Base-by-base conservation (phyloP, 2,113 vertebrate species). In the Uria lomvia region DNA sequence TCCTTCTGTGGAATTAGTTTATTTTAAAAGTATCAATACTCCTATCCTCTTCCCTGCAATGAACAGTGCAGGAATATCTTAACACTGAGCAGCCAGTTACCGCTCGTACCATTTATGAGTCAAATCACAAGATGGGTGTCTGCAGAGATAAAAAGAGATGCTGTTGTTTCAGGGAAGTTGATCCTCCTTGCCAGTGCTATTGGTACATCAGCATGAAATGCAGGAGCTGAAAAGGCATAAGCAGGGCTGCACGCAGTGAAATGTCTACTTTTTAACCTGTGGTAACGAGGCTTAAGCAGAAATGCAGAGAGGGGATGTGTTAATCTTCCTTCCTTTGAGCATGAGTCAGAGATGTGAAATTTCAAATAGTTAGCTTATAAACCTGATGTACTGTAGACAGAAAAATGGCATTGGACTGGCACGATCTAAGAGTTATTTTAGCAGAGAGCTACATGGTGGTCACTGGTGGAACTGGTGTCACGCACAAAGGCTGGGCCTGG, bases 1-100 rank as follows among this genome's bases (percentile, higher is more conserved):
- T 71, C 32, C 27, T 89, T 90, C 66, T 80, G 14, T 74, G 15
- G 3, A 22, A 55, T 42, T 88, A 65, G 40, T 78, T 42, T 63
- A 29, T 86, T 94, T 90, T 75, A 43, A 90, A 95, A 92, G 16
- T 47, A 95, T 94, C 96, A 95, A 86, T 86, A 73, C 40, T 49
- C n/a, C 70, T 83, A 22, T 74, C 26, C 45, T 93, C 26, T 20
- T 88, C 50, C 66, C 52, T 84, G 56, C 74, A 94, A 93, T 87
- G 79, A 97, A 91, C 52, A 95, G 81, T 70, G 47, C 53, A 38
- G 16, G 72, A 78, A 86, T 95, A 92, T 88, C 95, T 96, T 97
- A 80, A 91, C 86, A 94, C 22, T 75, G 63, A 78, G 59, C 62
- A 79, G 47, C 91, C 97, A 96, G 96, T 97, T 93, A 91, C 75